phyloP scores from a whole-genome alignment of 1,140 invertebrate genomes.

The Drosophila repletoides region DNA sequence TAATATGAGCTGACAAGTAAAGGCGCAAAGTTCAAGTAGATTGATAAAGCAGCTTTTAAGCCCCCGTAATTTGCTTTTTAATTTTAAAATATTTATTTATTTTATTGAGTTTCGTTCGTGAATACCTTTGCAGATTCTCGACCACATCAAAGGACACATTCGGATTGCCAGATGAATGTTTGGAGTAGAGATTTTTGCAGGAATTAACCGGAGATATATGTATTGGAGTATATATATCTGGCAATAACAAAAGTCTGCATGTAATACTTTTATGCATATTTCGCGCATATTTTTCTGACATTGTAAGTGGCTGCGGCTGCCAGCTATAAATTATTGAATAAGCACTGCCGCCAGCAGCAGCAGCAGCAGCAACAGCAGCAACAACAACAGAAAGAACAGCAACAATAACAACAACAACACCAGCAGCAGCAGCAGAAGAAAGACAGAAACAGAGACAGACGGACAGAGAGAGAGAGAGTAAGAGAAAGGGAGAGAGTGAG shows the following conservation, averaged over 20 bases:
- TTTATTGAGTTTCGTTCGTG: neutral
- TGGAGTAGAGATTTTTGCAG: neutral
- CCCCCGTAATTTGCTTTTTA: neutral
- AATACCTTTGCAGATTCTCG: neutral
- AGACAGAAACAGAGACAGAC: constrained; percentile 22
- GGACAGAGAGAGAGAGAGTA: neutral
- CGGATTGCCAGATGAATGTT: constrained; percentile 21
- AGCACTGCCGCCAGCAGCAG: constrained; percentile 63
- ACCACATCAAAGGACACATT: constrained; percentile 15
- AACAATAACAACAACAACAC: constrained; percentile 35
- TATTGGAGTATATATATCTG: constrained; percentile 9
- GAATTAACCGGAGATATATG: neutral
- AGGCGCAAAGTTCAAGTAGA: neutral
- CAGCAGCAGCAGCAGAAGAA: constrained; percentile 16
- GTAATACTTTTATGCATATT: constrained; percentile 80
- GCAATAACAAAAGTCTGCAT: constrained; percentile 65
- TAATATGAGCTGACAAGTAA: neutral
- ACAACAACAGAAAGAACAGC: constrained; percentile 15
- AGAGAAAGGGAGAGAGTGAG: constrained; percentile 19
- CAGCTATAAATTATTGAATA: constrained; percentile 81
- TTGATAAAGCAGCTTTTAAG: neutral
- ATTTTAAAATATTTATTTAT: neutral
- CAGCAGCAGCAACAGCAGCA: constrained; percentile 17
- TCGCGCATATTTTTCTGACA: constrained; percentile 78
- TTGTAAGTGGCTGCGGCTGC: constrained; percentile 78